Evolutionary conservation across 2,113 vertebrate species (phyloP).

Genomic region (Saccopteryx leptura): DNA sequence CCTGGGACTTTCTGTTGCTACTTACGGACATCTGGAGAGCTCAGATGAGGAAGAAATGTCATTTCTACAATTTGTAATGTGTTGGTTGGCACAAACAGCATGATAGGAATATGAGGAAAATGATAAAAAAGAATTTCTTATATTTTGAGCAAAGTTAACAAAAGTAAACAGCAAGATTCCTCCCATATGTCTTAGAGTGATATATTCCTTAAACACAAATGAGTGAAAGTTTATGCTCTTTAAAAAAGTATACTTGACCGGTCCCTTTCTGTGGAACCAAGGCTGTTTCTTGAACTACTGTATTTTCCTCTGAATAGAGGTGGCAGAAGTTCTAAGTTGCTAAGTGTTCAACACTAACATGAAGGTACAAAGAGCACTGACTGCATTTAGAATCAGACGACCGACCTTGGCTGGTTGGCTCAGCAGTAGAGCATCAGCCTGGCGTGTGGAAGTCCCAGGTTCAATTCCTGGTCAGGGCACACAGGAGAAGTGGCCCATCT

Average conservation of each 20-base stretch:
- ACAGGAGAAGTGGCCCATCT: no score
- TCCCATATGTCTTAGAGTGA: background rate
- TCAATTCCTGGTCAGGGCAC: no score
- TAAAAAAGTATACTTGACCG: background rate
- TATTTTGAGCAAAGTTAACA: constrained; percentile 46
- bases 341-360: background rate
- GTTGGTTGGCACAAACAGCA: constrained; percentile 53
- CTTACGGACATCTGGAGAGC: constrained; percentile 53
- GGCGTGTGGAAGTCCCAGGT: no score
- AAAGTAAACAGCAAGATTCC: constrained; percentile 46
- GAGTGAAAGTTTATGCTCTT: constrained; percentile 31
- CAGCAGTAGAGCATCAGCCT: no score
- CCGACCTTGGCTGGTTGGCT: no score
- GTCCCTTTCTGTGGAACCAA: background rate
- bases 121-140: constrained; percentile 7
- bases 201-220: constrained; percentile 31
- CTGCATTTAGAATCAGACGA: background rate
- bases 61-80: constrained; percentile 54
- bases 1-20: constrained; percentile 66
- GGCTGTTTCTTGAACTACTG: background rate
- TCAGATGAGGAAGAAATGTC: constrained; percentile 57
- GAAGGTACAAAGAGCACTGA: background rate
- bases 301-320: constrained; percentile 10
- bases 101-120: constrained; percentile 60
- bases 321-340: background rate